Conservation (phyloP, 2,113 vertebrate genomes). For the Ivindomyrus marchei region DNA sequence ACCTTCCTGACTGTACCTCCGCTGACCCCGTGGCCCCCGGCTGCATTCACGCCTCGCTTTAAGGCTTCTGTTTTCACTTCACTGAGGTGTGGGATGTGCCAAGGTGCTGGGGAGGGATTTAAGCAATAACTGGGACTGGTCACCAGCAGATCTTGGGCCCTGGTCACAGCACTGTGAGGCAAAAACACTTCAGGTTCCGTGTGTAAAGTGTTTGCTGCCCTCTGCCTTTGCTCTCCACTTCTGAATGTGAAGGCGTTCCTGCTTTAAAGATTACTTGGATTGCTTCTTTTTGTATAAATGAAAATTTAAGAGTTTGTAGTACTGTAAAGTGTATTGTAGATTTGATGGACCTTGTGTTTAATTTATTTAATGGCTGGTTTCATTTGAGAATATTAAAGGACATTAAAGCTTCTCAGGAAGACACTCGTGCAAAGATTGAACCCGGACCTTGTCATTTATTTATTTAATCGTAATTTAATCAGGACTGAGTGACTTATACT, state of each 20-base stretch:
- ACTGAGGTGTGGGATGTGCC: neutral
- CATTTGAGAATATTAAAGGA: slow-evolving; percentile 32
- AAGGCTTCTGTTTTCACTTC: neutral
- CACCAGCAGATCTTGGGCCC: neutral
- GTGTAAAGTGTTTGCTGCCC: no score
- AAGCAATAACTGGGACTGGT: slow-evolving; percentile 7
- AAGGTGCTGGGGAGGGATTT: neutral
- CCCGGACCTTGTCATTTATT: slow-evolving; percentile 44
- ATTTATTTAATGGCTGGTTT: slow-evolving; percentile 52
- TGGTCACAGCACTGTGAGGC: neutral
- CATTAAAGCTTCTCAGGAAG: slow-evolving; percentile 59
- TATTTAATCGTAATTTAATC: neutral
- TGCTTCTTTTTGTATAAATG: neutral
- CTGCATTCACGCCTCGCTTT: neutral
- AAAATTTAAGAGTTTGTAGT: slow-evolving; percentile 35
- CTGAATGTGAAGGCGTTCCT: neutral
- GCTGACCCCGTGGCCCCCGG: neutral
- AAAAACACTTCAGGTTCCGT: neutral
- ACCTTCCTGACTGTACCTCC: neutral
- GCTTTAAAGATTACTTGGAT: neutral
- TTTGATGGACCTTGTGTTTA: slow-evolving; percentile 45
- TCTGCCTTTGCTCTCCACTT: neutral
- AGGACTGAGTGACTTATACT: neutral
- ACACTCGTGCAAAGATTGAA: slow-evolving; percentile 51
- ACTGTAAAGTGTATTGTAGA: slow-evolving; percentile 43